Evolutionary conservation across 2,888 invertebrate species (phyloP).

Genomic region (Ligdia adustata): DNA sequence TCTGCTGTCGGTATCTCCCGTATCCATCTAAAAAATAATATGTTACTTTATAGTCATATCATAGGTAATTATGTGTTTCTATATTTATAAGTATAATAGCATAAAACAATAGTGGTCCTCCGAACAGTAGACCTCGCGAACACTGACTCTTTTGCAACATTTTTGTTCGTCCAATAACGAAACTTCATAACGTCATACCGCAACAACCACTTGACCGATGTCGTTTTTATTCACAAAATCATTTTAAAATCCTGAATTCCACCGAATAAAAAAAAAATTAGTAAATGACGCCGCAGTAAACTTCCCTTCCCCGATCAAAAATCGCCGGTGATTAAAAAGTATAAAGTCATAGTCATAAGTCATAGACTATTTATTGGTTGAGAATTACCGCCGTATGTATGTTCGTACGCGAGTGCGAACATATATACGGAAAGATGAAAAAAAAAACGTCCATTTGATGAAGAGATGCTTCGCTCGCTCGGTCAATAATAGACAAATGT

Average conservation of each 20-base stretch:
- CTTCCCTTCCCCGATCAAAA: slow-evolving; percentile 2
- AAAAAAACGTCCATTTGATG: not conserved
- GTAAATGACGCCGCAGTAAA: slow-evolving; percentile 4
- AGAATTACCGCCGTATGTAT: slow-evolving; percentile 1
- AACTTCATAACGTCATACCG: slow-evolving; percentile 3
- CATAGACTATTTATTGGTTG: slow-evolving; percentile 5
- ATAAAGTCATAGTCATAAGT: too few relatives aligned
- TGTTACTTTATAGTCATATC: slow-evolving; percentile 4
- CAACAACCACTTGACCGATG: not conserved
- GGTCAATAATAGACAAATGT: slow-evolving; percentile 8
- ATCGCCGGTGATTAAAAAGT: slow-evolving; percentile 2
- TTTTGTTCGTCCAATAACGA: slow-evolving; percentile 4
- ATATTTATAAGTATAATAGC: slow-evolving; percentile 6
- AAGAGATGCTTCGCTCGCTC: slow-evolving; percentile 7
- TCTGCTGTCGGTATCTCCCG: slow-evolving; percentile 3
- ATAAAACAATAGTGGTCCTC: slow-evolving; percentile 8
- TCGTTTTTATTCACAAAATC: slow-evolving; percentile 1
- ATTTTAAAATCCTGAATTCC: not conserved
- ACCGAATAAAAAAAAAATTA: not conserved
- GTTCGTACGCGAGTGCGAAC: too few relatives aligned
- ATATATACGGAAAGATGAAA: slow-evolving; percentile 1
- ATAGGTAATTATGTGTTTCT: slow-evolving; percentile 7
- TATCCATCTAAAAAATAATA: slow-evolving; percentile 4
- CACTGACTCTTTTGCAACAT: slow-evolving; percentile 6
- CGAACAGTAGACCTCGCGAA: slow-evolving; percentile 6